A percentile compares a stretch with the other conserved stretches of the same genome.
These are phyloP conservation scores for Tiliqua scincoides DNA, from an alignment of 2,113 vertebrate species.

Conservation along the genomic window DNA sequence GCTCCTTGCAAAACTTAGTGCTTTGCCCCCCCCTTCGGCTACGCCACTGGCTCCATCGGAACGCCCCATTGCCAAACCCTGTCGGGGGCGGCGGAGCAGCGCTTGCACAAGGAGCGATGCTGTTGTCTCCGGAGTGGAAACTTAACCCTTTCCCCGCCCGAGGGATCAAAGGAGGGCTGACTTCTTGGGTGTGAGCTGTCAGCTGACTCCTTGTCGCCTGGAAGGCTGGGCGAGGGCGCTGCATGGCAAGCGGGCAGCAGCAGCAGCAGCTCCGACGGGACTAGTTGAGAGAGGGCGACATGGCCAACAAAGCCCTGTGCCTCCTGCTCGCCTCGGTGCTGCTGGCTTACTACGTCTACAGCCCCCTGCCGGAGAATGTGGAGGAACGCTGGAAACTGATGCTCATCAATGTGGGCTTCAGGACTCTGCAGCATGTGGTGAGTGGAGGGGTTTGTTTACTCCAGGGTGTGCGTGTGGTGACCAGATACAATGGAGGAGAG, in stretches of 20 bases:
- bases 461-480: too few relatives aligned
- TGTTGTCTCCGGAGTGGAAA: fast-evolving
- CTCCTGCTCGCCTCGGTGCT: slow-evolving; percentile 74
- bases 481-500: too few relatives aligned
- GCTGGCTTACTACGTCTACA: slow-evolving; percentile 82
- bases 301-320: slow-evolving; percentile 78
- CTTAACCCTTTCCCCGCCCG: slow-evolving; percentile 21
- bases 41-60: too few relatives aligned
- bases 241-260: neutral
- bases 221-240: fast-evolving
- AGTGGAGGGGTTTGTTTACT: slow-evolving; percentile 55
- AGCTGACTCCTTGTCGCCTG: neutral
- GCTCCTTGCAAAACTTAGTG: too few relatives aligned
- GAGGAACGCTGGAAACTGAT: slow-evolving; percentile 83
- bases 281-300: slow-evolving; percentile 54
- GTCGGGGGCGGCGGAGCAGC: neutral
- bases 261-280: neutral
- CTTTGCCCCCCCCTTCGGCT: too few relatives aligned
- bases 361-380: slow-evolving; percentile 80
- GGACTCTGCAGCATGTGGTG: slow-evolving; percentile 77
- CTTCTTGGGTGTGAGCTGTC: slow-evolving; percentile 29
- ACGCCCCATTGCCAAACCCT: neutral
- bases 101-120: too few relatives aligned
- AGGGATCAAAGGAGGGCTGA: neutral
- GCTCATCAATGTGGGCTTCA: slow-evolving; percentile 56